A percentile compares a stretch with the other conserved stretches of the same genome.
These are phyloP conservation scores for Macrostomum lignano DNA, from an alignment of 1,140 invertebrate genomes.

Conservation along the genomic window DNA sequence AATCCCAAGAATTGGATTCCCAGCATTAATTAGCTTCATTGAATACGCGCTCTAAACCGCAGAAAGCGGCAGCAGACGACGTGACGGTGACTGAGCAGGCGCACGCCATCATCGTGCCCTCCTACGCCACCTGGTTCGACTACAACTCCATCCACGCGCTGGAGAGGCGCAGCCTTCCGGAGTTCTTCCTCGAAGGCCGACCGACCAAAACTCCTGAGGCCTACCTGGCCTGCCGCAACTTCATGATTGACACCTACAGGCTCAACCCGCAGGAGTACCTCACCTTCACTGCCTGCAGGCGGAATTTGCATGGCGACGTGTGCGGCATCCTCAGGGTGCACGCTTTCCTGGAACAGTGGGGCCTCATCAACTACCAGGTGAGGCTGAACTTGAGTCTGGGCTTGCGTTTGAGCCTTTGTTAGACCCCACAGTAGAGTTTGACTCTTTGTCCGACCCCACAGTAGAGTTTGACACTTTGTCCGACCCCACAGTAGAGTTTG, in stretches of 20 bases:
- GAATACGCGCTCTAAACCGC: too few relatives aligned
- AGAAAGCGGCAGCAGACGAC: too few relatives aligned
- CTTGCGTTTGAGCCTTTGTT: too few relatives aligned
- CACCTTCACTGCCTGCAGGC: slow-evolving; percentile 77
- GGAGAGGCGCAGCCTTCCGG: slow-evolving; percentile 74
- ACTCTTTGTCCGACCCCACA: too few relatives aligned
- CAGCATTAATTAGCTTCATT: too few relatives aligned
- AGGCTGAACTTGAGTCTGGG: too few relatives aligned
- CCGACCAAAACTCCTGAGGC: slow-evolving; percentile 88
- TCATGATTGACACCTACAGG: slow-evolving; percentile 97
- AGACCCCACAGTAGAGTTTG: too few relatives aligned
- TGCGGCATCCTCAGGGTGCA: slow-evolving; percentile 81
- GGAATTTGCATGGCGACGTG: slow-evolving; percentile 90
- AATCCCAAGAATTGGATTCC: too few relatives aligned
- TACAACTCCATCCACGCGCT: slow-evolving; percentile 89
- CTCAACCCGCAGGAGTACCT: slow-evolving; percentile 83
- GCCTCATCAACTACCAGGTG: slow-evolving; percentile 90
- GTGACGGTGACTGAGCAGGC: slow-evolving; percentile 37
- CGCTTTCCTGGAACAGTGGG: slow-evolving; percentile 96
- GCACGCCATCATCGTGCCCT: slow-evolving; percentile 91
- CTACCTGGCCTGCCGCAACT: slow-evolving; percentile 82
- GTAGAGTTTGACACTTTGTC: too few relatives aligned
- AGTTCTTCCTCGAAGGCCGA: slow-evolving; percentile 93
- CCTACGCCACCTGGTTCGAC: slow-evolving; percentile 96
- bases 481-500: too few relatives aligned